These are phyloP conservation scores for Passerina amoena DNA, from an alignment of 2,113 vertebrate genomes.

Conservation along the genomic window DNA sequence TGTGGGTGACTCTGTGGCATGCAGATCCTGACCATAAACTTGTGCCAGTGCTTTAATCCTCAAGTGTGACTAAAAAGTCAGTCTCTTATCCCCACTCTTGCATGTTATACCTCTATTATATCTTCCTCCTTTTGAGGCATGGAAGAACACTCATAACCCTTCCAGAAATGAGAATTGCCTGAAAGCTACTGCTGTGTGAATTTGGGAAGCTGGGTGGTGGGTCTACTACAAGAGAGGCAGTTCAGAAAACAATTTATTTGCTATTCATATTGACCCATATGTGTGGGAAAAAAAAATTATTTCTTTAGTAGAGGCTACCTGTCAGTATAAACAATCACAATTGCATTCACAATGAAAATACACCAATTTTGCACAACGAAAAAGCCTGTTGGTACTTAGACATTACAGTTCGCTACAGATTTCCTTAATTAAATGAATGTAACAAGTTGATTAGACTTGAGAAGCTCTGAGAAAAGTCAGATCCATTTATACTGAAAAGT, in stretches of 20 bases:
- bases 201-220: neutral
- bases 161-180: conserved; percentile 3
- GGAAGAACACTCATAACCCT: neutral
- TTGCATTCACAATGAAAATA: neutral
- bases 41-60: neutral
- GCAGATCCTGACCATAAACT: neutral
- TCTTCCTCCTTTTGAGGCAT: neutral
- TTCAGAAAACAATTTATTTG: conserved; percentile 1
- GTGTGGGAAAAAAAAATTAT: neutral
- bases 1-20: neutral
- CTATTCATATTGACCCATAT: neutral
- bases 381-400: neutral
- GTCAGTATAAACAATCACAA: neutral
- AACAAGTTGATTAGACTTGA: conserved; percentile 72
- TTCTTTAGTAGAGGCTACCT: neutral
- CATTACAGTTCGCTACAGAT: conserved; percentile 28
- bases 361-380: neutral
- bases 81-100: neutral
- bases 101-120: neutral
- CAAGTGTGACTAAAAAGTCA: neutral
- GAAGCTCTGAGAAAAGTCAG: conserved; percentile 72
- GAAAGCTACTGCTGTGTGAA: neutral
- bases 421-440: conserved; percentile 72
- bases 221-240: neutral
- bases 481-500: conserved; percentile 73